phyloP scores from a whole-genome alignment of 2,113 vertebrate species.

The Vimba vimba region DNA sequence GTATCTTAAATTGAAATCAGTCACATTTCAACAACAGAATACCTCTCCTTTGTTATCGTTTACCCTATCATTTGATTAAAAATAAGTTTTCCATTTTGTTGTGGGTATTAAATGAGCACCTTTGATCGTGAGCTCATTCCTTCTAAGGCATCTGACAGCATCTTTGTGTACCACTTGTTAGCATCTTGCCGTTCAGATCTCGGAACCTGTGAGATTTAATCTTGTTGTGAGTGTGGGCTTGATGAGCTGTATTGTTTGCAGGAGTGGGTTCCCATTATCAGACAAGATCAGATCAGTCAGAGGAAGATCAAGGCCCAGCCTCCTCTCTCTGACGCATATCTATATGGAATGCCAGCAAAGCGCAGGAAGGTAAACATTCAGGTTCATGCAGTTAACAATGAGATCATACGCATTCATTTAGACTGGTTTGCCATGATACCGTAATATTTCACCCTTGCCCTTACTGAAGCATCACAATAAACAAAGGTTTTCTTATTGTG shows the following conservation, averaged over 20 bases:
- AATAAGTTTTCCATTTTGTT: too few species aligned
- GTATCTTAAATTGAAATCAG: neutral
- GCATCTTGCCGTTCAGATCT: neutral
- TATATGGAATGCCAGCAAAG: conserved; percentile 93
- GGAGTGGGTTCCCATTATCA: conserved; percentile 95
- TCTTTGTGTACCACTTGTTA: neutral
- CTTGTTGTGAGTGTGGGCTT: neutral
- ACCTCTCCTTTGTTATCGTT: too few species aligned
- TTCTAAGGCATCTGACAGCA: neutral
- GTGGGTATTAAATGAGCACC: neutral
- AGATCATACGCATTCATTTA: neutral
- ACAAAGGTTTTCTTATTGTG: neutral
- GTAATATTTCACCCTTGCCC: too few species aligned
- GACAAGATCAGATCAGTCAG: conserved; percentile 88
- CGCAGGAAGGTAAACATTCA: conserved; percentile 82
- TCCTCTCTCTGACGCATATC: conserved; percentile 88
- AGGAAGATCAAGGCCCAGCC: conserved; percentile 91
- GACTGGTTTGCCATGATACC: neutral
- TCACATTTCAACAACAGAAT: neutral
- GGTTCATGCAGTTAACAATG: neutral
- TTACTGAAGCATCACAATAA: neutral
- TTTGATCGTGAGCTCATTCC: neutral
- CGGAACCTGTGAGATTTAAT: neutral
- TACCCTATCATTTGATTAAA: too few species aligned
- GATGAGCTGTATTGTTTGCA: conserved; percentile 54